Base-by-base conservation (phyloP, 2,113 vertebrate species). In the Tupaia tana region DNA sequence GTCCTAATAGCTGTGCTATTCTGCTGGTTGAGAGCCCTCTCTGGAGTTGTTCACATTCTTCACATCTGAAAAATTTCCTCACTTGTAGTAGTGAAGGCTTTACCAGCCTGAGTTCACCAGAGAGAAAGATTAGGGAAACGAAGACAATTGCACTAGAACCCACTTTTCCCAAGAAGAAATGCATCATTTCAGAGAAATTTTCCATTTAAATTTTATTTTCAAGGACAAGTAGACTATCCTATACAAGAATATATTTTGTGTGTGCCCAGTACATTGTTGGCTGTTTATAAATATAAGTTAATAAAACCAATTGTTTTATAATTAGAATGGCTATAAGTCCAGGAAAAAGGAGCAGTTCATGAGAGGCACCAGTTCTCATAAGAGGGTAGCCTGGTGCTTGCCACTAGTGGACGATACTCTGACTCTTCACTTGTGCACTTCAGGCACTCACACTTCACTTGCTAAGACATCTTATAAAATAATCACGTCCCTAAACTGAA, bases 71-170 rank as follows among this genome's bases (percentile, higher is more conserved):
- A 92, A 61, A 11, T 66, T 91, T 85, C 64, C 70, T 91, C 73
- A 77, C 58, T 89, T 89, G 22, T 90, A 79, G 8, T n/a, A 97
- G 29, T 89, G 24, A 67, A 86, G 85, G 18, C 91, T 96, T 84
- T 25, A 58, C 2, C 56, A 43, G 18, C 18, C 18, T 16, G 13
- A 70, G 24, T 85, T 96, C 52, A 82, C 25, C 22, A 74, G 29
- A 89, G 5, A 31, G 7, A 83, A 95, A 84, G 59, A 83, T 4
- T 19, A 73, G 19, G 15, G 34, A 86, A 94, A 79, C 63, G 20
- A 94, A 95, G 43, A 59, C 11, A 94, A 75, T 75, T 80, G 16
- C 73, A 2, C 52, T 84, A n/a, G 14, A 86, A 24, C 2, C 19
- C 75, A 22, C 18, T 34, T 71, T 92, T 85, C 61, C 6, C 6